Conservation (phyloP, 2,113 vertebrate species). For the Neodon shergylaensis region DNA sequence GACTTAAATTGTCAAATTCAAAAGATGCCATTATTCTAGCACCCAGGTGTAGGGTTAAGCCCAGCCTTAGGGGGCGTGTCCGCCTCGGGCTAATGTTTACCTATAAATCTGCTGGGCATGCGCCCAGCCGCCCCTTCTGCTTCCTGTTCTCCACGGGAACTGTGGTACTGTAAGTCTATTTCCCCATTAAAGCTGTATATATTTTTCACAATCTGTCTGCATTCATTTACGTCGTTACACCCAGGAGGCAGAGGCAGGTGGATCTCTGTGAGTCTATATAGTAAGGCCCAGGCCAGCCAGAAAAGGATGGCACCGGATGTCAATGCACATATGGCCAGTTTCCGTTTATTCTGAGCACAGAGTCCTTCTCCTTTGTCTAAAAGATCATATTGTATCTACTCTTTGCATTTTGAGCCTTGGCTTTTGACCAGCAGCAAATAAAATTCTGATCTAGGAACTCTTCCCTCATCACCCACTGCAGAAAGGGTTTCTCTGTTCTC, state of each 20-base stretch:
- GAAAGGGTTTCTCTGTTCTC: background rate
- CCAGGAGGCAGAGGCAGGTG: background rate
- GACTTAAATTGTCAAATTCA: background rate
- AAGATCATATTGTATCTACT: background rate
- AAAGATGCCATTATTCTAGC: background rate
- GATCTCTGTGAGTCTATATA: background rate
- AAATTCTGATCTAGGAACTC: background rate
- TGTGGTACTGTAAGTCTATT: too few relatives aligned
- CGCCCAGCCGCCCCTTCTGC: too few relatives aligned
- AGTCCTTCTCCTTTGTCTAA: background rate
- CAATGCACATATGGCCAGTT: background rate
- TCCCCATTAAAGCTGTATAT: too few relatives aligned
- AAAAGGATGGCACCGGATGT: background rate
- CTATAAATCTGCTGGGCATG: too few relatives aligned
- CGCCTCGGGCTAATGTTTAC: too few relatives aligned
- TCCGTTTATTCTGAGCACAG: background rate
- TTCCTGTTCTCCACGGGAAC: too few relatives aligned
- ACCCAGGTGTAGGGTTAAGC: too few relatives aligned
- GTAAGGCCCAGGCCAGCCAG: background rate
- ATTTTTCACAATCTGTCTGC: too few relatives aligned
- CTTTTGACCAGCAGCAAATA: constrained; percentile 18
- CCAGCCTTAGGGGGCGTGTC: too few relatives aligned
- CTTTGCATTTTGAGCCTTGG: background rate
- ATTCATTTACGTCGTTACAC: too few relatives aligned
- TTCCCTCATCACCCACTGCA: background rate